Percentiles rank a stretch among this genome's conserved stretches.
phyloP scores from a whole-genome alignment of 37 sponge, comb jelly and placozoan genomes.

The Cladorhizidae sp. region DNA sequence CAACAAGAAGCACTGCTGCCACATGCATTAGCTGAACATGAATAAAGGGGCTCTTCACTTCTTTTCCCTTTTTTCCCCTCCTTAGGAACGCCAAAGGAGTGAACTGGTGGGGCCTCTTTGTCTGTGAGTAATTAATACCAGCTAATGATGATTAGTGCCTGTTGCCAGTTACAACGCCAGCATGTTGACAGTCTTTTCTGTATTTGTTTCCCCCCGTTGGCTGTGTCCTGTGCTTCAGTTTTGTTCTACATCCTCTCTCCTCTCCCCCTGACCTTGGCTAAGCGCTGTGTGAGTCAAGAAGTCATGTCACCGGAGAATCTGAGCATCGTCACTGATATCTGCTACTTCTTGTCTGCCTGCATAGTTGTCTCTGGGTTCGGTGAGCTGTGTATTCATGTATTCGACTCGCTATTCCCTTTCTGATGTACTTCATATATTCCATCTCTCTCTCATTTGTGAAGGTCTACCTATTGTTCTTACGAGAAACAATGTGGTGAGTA shows the following conservation, averaged over 20 bases:
- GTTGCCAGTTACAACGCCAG: too few species aligned
- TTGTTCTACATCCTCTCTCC: slow-evolving; percentile 67
- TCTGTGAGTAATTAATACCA: slow-evolving; percentile 75
- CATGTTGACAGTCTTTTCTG: too few species aligned
- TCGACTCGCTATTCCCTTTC: neutral
- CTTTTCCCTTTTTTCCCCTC: neutral
- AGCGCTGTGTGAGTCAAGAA: slow-evolving; percentile 31
- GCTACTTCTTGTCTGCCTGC: slow-evolving; percentile 77
- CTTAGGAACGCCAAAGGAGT: slow-evolving; percentile 13
- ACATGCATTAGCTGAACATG: too few species aligned
- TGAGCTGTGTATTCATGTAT: slow-evolving; percentile 18
- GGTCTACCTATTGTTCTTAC: slow-evolving; percentile 72
- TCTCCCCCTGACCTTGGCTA: slow-evolving; percentile 58
- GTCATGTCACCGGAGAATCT: slow-evolving; percentile 28
- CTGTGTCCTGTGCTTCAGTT: slow-evolving; percentile 15
- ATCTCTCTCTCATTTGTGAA: slow-evolving; percentile 14
- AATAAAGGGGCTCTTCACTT: too few species aligned
- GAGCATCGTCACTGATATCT: slow-evolving; percentile 36
- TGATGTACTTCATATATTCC: neutral
- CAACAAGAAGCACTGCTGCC: too few species aligned
- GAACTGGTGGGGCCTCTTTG: slow-evolving; percentile 83
- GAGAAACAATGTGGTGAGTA: slow-evolving; percentile 52
- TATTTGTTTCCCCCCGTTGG: neutral
- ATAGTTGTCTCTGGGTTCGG: slow-evolving; percentile 78
- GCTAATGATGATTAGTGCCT: too few species aligned